phyloP scores from a whole-genome alignment of 2,113 vertebrate species.

The Brevimyrus niger region DNA sequence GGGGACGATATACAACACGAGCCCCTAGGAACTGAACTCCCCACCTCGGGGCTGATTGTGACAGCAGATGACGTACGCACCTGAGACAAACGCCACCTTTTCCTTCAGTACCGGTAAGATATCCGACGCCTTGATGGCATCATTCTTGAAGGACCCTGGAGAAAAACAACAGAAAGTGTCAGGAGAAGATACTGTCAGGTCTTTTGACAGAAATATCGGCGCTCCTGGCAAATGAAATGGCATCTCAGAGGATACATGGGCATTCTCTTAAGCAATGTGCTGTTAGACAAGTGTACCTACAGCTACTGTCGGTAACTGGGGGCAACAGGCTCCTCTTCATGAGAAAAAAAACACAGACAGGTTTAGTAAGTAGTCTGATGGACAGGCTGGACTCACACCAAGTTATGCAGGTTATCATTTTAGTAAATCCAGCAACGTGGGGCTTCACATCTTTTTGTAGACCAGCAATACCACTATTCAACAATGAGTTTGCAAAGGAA shows the following conservation, averaged over 20 bases:
- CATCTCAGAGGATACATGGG: slow-evolving; percentile 22
- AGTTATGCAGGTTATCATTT: not conserved
- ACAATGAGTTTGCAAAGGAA: not conserved
- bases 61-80: slow-evolving; percentile 53
- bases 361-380: not conserved
- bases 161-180: not conserved
- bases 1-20: not conserved
- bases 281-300: not conserved
- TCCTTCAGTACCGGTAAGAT: slow-evolving; percentile 94
- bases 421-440: not conserved
- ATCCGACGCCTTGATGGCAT: slow-evolving; percentile 86
- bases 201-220: not conserved
- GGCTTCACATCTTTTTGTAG: not conserved
- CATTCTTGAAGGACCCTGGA: slow-evolving; percentile 80
- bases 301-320: not conserved
- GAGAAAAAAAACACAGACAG: not conserved
- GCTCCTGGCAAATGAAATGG: not conserved
- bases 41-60: not conserved
- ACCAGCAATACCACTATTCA: not conserved
- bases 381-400: not conserved
- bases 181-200: not conserved
- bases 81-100: slow-evolving; percentile 98
- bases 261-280: not conserved
- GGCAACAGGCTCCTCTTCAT: not conserved
- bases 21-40: not conserved